Evolutionary conservation across 2,113 vertebrate genomes (phyloP), one percentile per base, ranked within the genome.

Genomic region (Sorex fumeus): DNA sequence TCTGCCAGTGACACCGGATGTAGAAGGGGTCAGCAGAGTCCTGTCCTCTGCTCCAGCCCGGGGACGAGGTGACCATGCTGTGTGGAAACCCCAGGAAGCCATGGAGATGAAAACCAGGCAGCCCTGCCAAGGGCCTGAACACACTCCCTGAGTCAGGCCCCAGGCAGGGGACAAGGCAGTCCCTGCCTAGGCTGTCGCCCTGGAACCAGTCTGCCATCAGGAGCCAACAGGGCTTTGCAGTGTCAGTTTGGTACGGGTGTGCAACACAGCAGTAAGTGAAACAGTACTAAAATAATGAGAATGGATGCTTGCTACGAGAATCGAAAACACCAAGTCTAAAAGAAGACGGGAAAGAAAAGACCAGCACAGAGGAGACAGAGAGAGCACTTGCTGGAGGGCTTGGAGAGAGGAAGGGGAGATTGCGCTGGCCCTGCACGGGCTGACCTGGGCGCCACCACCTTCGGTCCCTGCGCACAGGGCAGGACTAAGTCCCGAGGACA

Each of bases 21-120:
- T 67, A 87, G 43, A 32, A 28, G 62, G 60, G n/a, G 7, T 9
- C 85, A 66, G 57, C 47, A 80, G 45, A 82, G 64, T 36, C 32
- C 86, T 91, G 66, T 85, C 18, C 11, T 91, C 62, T 82, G 75
- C 19, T 47, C 16, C n/a, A 19, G 88, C 36, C 84, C 80, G 16
- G 30, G 67, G 87, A 19, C 27, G 40, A 77, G 23, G 91, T 87
- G 72, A 85, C n/a, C 36, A 60, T 28, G 78, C 74, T 60, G 11
- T 66, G 27, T 92, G 43, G 80, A 95, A 88, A 10, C 36, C 79
- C 82, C n/a, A 53, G 10, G 34, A 91, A 91, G 43, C 60, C 64
- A 67, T 8, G 19, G 25, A 91, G 60, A 34, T 60, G 57, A 89
- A 80, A 93, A 57, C 21, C 45, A 90, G 64, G 40, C 15, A 87